Evolutionary conservation across 2,888 invertebrate species (phyloP), one percentile per base, ranked within the genome.

Genomic region (Tenthredo amoena): DNA sequence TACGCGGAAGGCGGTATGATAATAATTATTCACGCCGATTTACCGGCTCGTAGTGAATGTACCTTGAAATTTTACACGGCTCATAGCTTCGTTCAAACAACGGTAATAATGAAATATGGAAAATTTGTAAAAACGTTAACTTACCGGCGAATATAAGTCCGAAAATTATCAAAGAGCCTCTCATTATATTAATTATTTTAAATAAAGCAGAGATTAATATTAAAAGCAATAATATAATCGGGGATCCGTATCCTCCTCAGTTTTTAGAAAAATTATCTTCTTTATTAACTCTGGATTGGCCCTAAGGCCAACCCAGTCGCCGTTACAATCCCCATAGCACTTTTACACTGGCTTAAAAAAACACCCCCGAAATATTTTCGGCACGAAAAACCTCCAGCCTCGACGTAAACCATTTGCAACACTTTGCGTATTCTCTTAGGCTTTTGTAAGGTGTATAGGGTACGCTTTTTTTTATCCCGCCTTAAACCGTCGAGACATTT

Each of bases 91-190:
- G 34, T 71, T 18, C 2, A 31, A 34, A 71, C 34, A 71, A n/a
- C 7, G 18, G 6, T n/a, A n/a, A 6, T 71, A 71, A 37, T 7
- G 3, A 34, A 18, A 26, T 0, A 34, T 34, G 18, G n/a, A 55
- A 10, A 77, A 2, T 4, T n/a, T 50, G 0, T n/a, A 15, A n/a
- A 55, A 50, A 9, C 26, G 10, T 26, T 3, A 84, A 91, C 93
- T 93, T 89, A 93, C 93, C 92, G 88, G 92, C 92, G 86, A 93
- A 91, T 87, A 93, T 91, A 84, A 93, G 90, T 87, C 92, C 91
- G 88, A 93, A 89, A 90, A 91, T 91, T 86, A 93, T 89, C 89
- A 93, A 90, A 88, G 92, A 89, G 89, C 91, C 89, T 90, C 88
- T 93, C 93, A 93, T 93, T 90, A 81, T 88, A 34, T 31, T 18